These are phyloP conservation scores for Tichodroma muraria DNA, from an alignment of 2,113 vertebrate species.

Conservation along the genomic window DNA sequence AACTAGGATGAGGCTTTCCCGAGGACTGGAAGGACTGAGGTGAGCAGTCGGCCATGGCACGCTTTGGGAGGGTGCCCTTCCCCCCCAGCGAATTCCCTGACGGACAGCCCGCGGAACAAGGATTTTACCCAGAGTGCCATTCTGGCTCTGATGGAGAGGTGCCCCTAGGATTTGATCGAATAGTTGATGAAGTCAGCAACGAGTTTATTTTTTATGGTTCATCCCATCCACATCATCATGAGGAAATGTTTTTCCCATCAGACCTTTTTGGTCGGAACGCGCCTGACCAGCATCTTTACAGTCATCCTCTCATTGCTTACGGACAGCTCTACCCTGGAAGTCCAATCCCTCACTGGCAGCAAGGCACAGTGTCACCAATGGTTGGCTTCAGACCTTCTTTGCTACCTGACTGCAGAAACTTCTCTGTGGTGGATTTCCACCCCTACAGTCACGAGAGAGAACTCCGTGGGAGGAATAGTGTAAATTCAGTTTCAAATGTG, in stretches of 20 bases:
- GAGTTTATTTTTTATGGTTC: slow-evolving; percentile 33
- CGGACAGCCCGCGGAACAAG: neutral
- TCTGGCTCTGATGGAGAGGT: neutral
- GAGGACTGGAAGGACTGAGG: neutral
- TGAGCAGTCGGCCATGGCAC: neutral
- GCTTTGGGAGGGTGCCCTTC: neutral
- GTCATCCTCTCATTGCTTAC: neutral
- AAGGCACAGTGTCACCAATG: neutral
- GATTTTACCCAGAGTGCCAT: neutral
- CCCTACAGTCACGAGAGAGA: neutral
- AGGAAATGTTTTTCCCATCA: neutral
- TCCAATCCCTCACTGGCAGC: neutral
- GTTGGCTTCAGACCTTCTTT: neutral
- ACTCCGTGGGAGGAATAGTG: neutral
- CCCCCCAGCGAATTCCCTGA: neutral
- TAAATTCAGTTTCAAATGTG: neutral
- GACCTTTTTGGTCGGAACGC: neutral
- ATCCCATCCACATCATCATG: neutral
- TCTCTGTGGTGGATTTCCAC: neutral
- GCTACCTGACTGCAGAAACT: neutral
- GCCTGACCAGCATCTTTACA: neutral
- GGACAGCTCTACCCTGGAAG: neutral
- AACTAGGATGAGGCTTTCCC: neutral
- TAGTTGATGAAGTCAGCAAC: slow-evolving; percentile 25
- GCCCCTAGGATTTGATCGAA: neutral